A percentile compares a stretch with the other conserved stretches of the same genome.
phyloP scores from a whole-genome alignment of 53 echinoderm and acorn worm genomes.

The Echinometra lucunter region DNA sequence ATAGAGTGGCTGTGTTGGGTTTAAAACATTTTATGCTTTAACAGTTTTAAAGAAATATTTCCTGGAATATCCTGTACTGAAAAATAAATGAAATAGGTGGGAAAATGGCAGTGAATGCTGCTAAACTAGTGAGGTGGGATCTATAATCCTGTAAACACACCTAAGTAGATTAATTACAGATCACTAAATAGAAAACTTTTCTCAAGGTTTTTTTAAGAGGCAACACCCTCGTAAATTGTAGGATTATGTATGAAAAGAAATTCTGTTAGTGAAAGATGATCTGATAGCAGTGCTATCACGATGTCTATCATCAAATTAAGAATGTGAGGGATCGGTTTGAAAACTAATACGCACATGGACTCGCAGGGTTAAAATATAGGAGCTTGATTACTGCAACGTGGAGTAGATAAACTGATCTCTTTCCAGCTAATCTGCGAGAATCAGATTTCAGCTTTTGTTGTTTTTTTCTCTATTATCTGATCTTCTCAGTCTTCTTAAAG shows the following conservation, averaged over 20 bases:
- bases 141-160: not conserved
- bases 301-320: not conserved
- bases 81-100: too few relatives aligned
- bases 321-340: not conserved
- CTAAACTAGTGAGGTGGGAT: not conserved
- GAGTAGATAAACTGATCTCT: not conserved
- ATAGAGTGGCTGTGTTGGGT: too few relatives aligned
- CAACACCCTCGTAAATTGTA: not conserved
- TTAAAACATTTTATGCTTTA: too few relatives aligned
- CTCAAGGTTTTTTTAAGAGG: not conserved
- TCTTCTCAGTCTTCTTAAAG: not conserved
- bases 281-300: conserved; percentile 10
- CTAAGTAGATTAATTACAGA: conserved; percentile 3
- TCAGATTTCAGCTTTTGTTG: not conserved
- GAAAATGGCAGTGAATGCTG: too few relatives aligned
- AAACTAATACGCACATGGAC: not conserved
- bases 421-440: not conserved
- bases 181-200: not conserved
- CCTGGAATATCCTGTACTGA: too few relatives aligned
- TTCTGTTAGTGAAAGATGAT: not conserved
- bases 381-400: not conserved
- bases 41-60: too few relatives aligned
- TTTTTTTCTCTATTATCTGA: not conserved
- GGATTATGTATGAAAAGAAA: conserved; percentile 28
- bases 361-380: not conserved